phyloP scores from a whole-genome alignment of 2,888 invertebrate species.

The Macaria notata region DNA sequence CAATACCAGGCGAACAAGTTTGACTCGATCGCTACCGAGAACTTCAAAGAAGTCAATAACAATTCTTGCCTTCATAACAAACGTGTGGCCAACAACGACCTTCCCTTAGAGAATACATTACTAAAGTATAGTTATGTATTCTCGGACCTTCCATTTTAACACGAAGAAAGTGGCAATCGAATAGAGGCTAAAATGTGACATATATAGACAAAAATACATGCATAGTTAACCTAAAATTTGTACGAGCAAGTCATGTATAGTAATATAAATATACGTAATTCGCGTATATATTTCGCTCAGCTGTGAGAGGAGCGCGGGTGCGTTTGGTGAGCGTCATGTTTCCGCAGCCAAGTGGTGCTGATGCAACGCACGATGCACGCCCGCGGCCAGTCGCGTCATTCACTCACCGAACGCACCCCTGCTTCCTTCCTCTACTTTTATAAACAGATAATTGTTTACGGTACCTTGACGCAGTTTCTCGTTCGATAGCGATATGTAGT shows the following conservation, averaged over 20 bases:
- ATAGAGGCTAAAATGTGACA: too few relatives aligned
- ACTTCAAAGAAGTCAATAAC: neutral
- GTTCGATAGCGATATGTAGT: neutral
- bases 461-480: conserved; percentile 10
- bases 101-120: too few relatives aligned
- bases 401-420: neutral
- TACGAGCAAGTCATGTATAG: neutral
- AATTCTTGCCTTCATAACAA: too few relatives aligned
- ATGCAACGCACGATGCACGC: neutral
- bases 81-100: too few relatives aligned
- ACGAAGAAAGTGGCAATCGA: too few relatives aligned
- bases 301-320: neutral
- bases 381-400: neutral
- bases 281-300: neutral
- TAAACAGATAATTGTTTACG: neutral
- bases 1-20: neutral
- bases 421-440: neutral
- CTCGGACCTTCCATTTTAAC: too few relatives aligned
- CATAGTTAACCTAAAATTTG: too few relatives aligned
- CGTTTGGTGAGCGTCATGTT: neutral
- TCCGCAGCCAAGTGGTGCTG: neutral
- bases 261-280: neutral
- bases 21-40: neutral
- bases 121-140: too few relatives aligned
- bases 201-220: too few relatives aligned